Percentiles rank a stretch among this genome's conserved stretches.
Evolutionary conservation across 1,140 invertebrate species (phyloP).

Genomic region (Drosophila tropicalis): DNA sequence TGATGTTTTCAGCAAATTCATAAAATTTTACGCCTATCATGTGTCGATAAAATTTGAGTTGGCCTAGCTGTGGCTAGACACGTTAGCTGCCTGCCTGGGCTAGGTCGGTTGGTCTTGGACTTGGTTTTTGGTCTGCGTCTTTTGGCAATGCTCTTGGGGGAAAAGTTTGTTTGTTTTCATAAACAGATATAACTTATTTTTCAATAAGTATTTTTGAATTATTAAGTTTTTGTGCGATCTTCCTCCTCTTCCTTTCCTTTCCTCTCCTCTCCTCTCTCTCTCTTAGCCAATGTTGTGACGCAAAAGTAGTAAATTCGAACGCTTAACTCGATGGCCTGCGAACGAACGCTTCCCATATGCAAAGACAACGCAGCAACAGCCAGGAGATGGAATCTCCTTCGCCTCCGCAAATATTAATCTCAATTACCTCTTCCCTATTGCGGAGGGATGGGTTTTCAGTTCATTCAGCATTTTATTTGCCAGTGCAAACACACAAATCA

Average conservation of each 20-base stretch:
- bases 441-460: constrained; percentile 14
- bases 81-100: not conserved
- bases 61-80: constrained; percentile 8
- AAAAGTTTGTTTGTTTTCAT: constrained; percentile 71
- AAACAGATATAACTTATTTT: constrained; percentile 63
- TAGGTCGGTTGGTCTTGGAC: not conserved
- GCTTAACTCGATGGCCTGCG: constrained; percentile 50
- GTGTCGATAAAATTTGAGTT: constrained; percentile 37
- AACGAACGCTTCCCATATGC: constrained; percentile 64
- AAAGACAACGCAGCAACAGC: constrained; percentile 1
- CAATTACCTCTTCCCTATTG: constrained; percentile 11
- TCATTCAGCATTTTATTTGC: constrained; percentile 43
- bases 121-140: not conserved
- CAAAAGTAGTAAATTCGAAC: constrained; percentile 64
- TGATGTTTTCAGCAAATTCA: constrained; percentile 61
- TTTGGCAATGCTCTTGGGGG: constrained; percentile 1
- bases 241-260: not conserved
- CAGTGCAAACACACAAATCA: constrained; percentile 57
- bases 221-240: constrained; percentile 57
- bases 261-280: no score
- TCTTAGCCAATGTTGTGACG: constrained; percentile 46
- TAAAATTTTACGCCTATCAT: constrained; percentile 73
- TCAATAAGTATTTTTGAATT: constrained; percentile 66
- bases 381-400: constrained; percentile 25
- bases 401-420: constrained; percentile 12